Percentiles rank a stretch among this genome's conserved stretches.
These are phyloP conservation scores for Rhabdomys dilectus DNA, from an alignment of 2,113 vertebrate genomes.

Conservation along the genomic window DNA sequence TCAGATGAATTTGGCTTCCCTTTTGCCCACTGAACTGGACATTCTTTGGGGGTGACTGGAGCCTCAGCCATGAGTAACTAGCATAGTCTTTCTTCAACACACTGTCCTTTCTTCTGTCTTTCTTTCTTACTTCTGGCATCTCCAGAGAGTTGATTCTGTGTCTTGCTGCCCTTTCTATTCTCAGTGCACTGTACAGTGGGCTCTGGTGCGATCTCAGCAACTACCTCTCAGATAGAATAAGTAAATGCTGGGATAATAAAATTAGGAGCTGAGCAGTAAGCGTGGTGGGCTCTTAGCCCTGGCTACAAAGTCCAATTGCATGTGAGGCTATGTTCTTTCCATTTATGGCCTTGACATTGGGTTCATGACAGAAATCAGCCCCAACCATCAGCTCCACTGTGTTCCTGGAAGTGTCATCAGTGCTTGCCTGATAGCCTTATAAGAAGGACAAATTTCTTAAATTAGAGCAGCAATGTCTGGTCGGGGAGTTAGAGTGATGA, in stretches of 20 bases:
- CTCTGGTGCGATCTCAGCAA: not conserved
- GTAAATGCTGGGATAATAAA: not conserved
- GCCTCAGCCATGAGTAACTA: not conserved
- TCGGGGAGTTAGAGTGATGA: not conserved
- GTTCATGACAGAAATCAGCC: not conserved
- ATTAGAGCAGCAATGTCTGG: not conserved
- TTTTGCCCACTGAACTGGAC: not conserved
- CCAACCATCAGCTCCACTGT: not conserved
- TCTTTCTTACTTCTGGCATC: not conserved
- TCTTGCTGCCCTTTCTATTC: not conserved
- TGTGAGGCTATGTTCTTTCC: not conserved
- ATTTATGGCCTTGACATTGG: not conserved
- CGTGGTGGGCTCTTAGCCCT: not conserved
- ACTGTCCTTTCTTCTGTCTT: not conserved
- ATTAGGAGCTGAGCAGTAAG: not conserved
- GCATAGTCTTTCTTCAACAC: accelerated
- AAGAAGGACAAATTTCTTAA: not conserved
- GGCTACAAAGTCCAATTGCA: not conserved
- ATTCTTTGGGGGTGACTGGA: not conserved
- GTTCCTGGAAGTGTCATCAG: not conserved
- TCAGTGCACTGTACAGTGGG: not conserved
- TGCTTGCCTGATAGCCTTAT: not conserved
- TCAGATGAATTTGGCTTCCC: accelerated
- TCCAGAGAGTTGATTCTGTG: not conserved
- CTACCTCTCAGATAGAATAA: not conserved